These are phyloP conservation scores for Zingel zingel DNA, from an alignment of 2,113 vertebrate species.

Conservation along the genomic window DNA sequence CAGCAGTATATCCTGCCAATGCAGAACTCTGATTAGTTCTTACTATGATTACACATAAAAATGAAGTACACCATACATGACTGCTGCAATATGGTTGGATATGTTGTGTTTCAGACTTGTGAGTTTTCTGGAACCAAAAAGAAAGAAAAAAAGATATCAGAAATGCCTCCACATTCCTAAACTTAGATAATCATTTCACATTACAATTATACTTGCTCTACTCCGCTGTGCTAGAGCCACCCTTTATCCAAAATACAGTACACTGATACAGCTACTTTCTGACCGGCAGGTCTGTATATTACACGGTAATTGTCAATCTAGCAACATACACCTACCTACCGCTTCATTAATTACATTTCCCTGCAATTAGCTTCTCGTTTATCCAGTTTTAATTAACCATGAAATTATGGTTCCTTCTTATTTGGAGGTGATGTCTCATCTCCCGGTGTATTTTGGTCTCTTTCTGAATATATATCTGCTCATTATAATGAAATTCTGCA, in stretches of 20 bases:
- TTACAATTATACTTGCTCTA: neutral
- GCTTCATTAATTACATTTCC: constrained; percentile 68
- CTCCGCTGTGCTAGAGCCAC: neutral
- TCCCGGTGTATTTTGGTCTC: constrained; percentile 37
- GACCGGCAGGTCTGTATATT: neutral
- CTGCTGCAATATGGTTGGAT: constrained; percentile 47
- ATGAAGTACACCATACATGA: constrained; percentile 22
- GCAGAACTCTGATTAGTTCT: constrained; percentile 64
- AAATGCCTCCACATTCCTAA: constrained; percentile 7
- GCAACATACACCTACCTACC: constrained; percentile 31
- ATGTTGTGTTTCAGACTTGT: constrained; percentile 39
- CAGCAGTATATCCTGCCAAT: constrained; percentile 56
- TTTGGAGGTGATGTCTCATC: constrained; percentile 40
- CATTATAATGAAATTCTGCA: constrained; percentile 32
- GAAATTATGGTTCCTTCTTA: constrained; percentile 47
- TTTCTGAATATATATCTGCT: constrained; percentile 49
- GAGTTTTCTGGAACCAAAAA: constrained; percentile 12
- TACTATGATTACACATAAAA: constrained; percentile 42
- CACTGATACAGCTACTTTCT: neutral
- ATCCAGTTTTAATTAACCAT: constrained; percentile 70
- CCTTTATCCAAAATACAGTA: neutral
- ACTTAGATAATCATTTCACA: constrained; percentile 15
- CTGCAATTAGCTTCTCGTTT: constrained; percentile 64
- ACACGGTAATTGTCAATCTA: constrained; percentile 41
- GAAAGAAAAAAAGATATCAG: neutral